Conservation (phyloP, 2,113 vertebrate species). For the Saguinus imperator region DNA sequence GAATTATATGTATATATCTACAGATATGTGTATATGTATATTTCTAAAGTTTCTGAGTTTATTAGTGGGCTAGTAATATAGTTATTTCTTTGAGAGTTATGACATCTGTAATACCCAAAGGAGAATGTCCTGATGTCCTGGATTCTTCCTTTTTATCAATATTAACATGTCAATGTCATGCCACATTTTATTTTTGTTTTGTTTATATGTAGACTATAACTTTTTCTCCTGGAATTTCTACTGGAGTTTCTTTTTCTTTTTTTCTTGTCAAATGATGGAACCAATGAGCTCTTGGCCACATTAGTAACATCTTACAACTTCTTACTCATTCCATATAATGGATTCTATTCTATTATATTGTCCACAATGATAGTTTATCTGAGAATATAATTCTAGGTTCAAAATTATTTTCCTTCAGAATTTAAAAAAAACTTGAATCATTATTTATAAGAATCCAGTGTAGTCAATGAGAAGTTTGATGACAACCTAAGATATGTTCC, state of each 20-base stretch:
- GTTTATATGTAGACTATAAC: not conserved
- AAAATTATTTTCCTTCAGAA: not conserved
- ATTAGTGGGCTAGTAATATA: not conserved
- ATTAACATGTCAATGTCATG: not conserved
- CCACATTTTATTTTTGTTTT: not conserved
- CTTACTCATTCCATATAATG: not conserved
- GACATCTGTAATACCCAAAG: not conserved
- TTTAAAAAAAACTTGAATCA: not conserved
- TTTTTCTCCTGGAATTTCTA: not conserved
- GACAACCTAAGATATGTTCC: not conserved
- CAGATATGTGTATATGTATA: too few species aligned
- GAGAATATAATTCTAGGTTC: not conserved
- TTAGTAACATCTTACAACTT: not conserved
- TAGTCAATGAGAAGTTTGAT: not conserved
- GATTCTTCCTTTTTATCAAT: not conserved
- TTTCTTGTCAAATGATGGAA: not conserved
- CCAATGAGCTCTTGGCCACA: not conserved
- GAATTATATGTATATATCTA: too few species aligned
- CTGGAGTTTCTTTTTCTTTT: not conserved
- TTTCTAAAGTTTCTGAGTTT: too few species aligned
- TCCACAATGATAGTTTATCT: not conserved
- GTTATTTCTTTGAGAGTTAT: not conserved
- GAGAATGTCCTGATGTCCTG: too few species aligned
- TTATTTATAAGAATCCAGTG: not conserved
- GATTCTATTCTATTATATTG: not conserved